phyloP scores from a whole-genome alignment of 2,797 vertebrate genomes.

The Tauraco hartlaubi region DNA sequence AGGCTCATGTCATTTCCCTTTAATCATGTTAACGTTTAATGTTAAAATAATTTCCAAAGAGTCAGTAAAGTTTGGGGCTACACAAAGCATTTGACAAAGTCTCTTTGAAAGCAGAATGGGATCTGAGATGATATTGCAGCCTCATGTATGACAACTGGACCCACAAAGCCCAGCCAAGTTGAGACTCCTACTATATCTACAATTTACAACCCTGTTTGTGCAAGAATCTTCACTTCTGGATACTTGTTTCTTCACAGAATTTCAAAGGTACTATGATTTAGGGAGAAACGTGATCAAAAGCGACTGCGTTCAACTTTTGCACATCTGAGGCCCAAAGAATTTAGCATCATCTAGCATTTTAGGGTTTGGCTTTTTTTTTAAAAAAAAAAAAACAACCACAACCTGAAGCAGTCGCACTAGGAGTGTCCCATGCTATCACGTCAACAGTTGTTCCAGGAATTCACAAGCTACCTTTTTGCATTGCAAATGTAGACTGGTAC shows the following conservation, averaged over 20 bases:
- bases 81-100: neutral
- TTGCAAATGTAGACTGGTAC: neutral
- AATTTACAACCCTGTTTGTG: neutral
- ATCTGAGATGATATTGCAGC: neutral
- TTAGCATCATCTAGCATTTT: neutral
- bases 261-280: neutral
- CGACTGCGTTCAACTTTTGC: neutral
- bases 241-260: neutral
- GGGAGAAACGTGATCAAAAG: neutral
- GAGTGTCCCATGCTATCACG: neutral
- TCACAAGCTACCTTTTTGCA: neutral
- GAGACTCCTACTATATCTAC: neutral
- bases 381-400: neutral
- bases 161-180: neutral
- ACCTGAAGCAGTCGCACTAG: neutral
- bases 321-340: neutral
- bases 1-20: neutral
- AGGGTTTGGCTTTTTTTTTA: neutral
- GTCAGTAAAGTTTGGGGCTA: neutral
- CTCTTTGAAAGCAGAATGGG: neutral
- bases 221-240: neutral
- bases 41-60: neutral
- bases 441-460: neutral
- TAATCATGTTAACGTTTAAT: neutral
- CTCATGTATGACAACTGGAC: fast-evolving